Evolutionary conservation across 1,140 invertebrate genomes (phyloP).

Genomic region (Pectinophora gossypiella): DNA sequence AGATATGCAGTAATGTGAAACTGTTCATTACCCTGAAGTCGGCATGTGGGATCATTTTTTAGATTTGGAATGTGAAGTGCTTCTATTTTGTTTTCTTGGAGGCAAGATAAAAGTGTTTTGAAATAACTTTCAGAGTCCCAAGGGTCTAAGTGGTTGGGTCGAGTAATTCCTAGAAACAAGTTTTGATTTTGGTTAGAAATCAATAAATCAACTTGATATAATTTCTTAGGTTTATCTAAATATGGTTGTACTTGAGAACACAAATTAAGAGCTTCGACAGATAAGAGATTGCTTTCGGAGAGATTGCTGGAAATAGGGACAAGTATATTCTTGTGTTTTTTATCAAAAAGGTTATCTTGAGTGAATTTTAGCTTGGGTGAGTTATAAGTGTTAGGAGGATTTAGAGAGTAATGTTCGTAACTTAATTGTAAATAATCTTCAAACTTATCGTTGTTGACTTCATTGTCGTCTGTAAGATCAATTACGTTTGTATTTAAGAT

Average conservation of each 20-base stretch:
- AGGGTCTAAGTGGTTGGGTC: slow-evolving; percentile 23
- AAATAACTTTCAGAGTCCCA: slow-evolving; percentile 35
- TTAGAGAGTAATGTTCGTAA: not conserved
- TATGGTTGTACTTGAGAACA: not conserved
- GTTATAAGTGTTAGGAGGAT: not conserved
- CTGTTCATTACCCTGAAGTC: slow-evolving; percentile 24
- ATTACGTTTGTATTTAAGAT: slow-evolving; percentile 17
- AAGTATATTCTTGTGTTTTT: slow-evolving; percentile 18
- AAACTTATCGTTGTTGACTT: not conserved
- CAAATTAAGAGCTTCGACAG: not conserved
- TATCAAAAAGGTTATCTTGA: not conserved
- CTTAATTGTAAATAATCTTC: slow-evolving; percentile 15
- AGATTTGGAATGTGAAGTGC: slow-evolving; percentile 19
- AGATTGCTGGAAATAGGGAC: slow-evolving; percentile 17
- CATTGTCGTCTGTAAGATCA: slow-evolving; percentile 5
- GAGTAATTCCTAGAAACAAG: slow-evolving; percentile 17
- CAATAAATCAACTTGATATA: not conserved
- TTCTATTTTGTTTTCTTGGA: slow-evolving; percentile 15
- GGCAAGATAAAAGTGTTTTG: slow-evolving; percentile 15
- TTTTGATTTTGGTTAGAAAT: slow-evolving; percentile 20
- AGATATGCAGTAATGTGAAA: slow-evolving; percentile 23
- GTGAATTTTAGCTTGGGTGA: not conserved
- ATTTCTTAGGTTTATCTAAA: not conserved
- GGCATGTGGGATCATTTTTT: slow-evolving; percentile 22
- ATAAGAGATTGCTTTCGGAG: slow-evolving; percentile 15